Percentiles rank a stretch among this genome's conserved stretches.
These are phyloP conservation scores for Iphiclides podalirius DNA, from an alignment of 2,888 invertebrate genomes.

Conservation along the genomic window DNA sequence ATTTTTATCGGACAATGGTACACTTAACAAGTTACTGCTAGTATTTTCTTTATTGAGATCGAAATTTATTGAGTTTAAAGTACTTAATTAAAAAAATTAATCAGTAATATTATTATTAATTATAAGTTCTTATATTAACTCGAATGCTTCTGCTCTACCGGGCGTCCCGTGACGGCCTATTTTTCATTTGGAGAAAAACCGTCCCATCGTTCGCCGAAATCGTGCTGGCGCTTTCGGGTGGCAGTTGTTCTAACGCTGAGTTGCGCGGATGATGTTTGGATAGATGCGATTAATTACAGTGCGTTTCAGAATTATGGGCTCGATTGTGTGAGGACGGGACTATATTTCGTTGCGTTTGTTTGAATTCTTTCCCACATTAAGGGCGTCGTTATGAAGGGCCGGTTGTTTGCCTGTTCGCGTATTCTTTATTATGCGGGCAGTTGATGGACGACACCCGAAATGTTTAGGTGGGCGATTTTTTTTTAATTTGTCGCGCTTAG, in stretches of 20 bases:
- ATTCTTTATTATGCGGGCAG: neutral
- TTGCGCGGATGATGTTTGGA: constrained; percentile 17
- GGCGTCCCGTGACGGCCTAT: no score
- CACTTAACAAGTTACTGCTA: no score
- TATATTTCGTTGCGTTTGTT: constrained; percentile 10
- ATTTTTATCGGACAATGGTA: no score
- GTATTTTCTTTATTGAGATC: no score
- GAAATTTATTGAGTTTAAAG: no score
- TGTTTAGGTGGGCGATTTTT: neutral
- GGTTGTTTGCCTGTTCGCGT: neutral
- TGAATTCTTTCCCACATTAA: constrained; percentile 13
- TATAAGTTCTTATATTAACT: no score
- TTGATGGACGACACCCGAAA: neutral
- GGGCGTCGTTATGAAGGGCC: neutral
- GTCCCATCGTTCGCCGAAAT: no score
- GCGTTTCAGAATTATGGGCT: constrained; percentile 8
- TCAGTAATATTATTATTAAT: no score
- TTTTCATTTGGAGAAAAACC: no score
- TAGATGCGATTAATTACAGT: constrained; percentile 19
- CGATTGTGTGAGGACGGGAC: constrained; percentile 5
- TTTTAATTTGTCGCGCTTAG: no score
- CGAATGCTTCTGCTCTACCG: no score
- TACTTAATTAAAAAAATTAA: no score
- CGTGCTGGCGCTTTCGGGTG: neutral
- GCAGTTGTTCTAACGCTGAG: constrained; percentile 4